Conservation (phyloP, 2,797 vertebrate genomes). For the Cyclura pinguis region DNA sequence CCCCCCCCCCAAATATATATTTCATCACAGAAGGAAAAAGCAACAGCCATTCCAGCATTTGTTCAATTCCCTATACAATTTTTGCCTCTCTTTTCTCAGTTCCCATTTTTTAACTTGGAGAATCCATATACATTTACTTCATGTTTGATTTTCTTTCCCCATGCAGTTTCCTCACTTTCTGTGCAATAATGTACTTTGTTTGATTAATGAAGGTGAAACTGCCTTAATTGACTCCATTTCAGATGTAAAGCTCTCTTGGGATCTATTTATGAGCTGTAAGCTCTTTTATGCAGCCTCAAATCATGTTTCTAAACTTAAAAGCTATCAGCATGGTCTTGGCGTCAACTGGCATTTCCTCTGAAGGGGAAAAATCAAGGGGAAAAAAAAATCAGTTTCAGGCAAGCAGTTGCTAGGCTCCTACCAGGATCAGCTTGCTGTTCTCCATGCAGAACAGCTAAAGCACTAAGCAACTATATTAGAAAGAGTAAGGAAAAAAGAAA, state of each 20-base stretch:
- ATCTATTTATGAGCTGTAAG: slow-evolving; percentile 25
- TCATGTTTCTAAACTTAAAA: slow-evolving; percentile 34
- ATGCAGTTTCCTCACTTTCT: slow-evolving; percentile 29
- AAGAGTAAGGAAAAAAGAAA: neutral
- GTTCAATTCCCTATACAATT: neutral
- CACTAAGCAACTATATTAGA: neutral
- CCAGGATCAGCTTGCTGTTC: neutral
- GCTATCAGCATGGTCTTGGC: slow-evolving; percentile 2
- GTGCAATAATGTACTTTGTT: neutral
- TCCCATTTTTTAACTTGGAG: neutral
- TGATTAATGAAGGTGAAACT: slow-evolving; percentile 24
- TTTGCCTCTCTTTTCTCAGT: neutral
- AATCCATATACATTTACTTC: slow-evolving; percentile 35
- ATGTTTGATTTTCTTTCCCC: slow-evolving; percentile 31
- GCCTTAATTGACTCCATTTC: slow-evolving; percentile 29
- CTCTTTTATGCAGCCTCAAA: slow-evolving; percentile 11
- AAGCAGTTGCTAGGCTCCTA: slow-evolving; percentile 1
- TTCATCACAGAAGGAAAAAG: neutral
- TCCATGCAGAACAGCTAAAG: neutral
- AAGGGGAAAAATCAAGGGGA: neutral
- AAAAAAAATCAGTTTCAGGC: neutral
- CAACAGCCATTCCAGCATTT: slow-evolving; percentile 4
- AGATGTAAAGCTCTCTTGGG: slow-evolving; percentile 21
- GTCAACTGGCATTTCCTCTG: slow-evolving; percentile 12
- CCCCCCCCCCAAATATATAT: too few species aligned